Evolutionary conservation across 2,797 vertebrate genomes (phyloP).

Genomic region (Stomatorhinus walkeri): DNA sequence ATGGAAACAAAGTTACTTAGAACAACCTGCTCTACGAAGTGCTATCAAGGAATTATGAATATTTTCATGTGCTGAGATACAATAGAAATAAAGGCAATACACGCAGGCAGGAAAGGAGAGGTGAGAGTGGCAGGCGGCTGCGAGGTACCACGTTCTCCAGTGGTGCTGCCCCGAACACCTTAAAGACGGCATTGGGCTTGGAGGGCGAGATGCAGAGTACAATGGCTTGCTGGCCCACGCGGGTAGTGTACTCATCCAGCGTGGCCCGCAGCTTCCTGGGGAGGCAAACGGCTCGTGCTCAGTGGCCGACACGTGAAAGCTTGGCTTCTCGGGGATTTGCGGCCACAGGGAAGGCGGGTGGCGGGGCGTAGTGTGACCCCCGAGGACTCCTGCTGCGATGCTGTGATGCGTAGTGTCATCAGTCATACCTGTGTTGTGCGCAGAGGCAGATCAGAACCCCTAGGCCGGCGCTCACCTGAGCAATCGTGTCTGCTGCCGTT

Average conservation of each 20-base stretch:
- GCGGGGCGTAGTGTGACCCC: neutral
- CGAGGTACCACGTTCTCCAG: constrained; percentile 89
- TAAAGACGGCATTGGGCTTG: constrained; percentile 94
- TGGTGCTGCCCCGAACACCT: constrained; percentile 95
- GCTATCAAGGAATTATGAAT: neutral
- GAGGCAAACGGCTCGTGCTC: neutral
- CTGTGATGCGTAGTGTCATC: neutral
- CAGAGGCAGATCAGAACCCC: neutral
- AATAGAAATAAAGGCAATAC: neutral
- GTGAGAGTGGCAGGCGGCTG: neutral
- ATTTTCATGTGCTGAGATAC: neutral
- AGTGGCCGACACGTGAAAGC: neutral
- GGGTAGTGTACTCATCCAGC: constrained; percentile 90
- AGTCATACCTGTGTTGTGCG: neutral
- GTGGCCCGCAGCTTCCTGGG: constrained; percentile 88
- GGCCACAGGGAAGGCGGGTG: neutral
- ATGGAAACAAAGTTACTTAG: neutral
- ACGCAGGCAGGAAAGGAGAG: neutral
- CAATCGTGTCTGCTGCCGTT: constrained; percentile 92
- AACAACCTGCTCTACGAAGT: neutral
- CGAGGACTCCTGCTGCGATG: neutral
- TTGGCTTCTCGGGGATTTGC: neutral
- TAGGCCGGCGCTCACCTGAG: constrained; percentile 69
- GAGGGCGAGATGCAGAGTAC: constrained; percentile 94
- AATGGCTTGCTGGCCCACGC: constrained; percentile 95